phyloP scores from a whole-genome alignment of 2,797 vertebrate genomes.

The Lagocephalus sceleratus region DNA sequence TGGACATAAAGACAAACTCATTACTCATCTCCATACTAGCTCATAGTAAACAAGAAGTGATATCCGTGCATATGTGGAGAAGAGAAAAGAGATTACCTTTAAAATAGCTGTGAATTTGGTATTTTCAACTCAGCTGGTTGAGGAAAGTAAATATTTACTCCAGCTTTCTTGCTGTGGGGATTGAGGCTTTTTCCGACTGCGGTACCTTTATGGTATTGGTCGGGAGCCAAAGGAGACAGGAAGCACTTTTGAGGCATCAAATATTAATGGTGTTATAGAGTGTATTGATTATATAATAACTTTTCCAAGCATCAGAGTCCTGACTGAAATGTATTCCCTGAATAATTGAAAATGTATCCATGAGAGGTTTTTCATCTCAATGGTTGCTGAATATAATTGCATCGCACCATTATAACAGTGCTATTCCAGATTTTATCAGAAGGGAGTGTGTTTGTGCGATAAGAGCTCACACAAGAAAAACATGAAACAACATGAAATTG shows the following conservation, averaged over 20 bases:
- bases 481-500: conserved; percentile 48
- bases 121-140: conserved; percentile 11
- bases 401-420: conserved; percentile 54
- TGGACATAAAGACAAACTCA: conserved; percentile 9
- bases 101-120: conserved; percentile 7
- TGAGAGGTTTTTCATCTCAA: conserved; percentile 73
- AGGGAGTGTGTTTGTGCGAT: conserved; percentile 25
- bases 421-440: conserved; percentile 68
- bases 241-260: conserved; percentile 75
- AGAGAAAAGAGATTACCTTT: conserved; percentile 7
- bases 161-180: conserved; percentile 16
- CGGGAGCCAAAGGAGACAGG: conserved; percentile 68
- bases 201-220: conserved; percentile 58
- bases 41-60: conserved; percentile 1
- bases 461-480: conserved; percentile 23
- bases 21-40: conserved; percentile 18
- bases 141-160: conserved; percentile 48
- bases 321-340: conserved; percentile 73
- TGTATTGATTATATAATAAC: conserved; percentile 79
- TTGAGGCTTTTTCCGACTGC: conserved; percentile 34
- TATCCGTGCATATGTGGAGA: not conserved
- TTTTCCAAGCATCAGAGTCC: conserved; percentile 70
- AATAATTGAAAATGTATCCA: conserved; percentile 78
- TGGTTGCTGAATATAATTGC: conserved; percentile 67
- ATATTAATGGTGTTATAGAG: conserved; percentile 76